Evolutionary conservation across 2,888 invertebrate genomes (phyloP).

Genomic region (Carabus problematicus): DNA sequence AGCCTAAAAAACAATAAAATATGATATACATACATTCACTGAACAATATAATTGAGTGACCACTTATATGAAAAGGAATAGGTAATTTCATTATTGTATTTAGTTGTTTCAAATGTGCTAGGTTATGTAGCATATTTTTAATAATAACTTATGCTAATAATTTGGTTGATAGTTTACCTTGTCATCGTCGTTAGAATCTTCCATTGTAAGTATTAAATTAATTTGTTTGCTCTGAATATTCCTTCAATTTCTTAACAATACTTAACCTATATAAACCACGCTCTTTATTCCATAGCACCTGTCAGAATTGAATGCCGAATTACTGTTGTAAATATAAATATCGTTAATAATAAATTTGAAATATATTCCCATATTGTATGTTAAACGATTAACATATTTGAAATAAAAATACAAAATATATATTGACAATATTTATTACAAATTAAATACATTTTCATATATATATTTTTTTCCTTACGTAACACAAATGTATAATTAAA

Average conservation of each 20-base stretch:
- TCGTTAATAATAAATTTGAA: too few species aligned
- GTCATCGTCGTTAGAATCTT: conserved; percentile 27
- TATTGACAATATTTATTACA: conserved; percentile 42
- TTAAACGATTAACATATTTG: too few species aligned
- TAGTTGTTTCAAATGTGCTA: too few species aligned
- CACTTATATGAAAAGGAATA: too few species aligned
- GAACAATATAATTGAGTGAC: too few species aligned
- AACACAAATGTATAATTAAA: conserved; percentile 45
- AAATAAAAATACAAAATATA: conserved; percentile 12
- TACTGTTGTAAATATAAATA: too few species aligned
- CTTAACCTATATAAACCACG: conserved; percentile 14
- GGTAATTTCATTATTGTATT: too few species aligned
- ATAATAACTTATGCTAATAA: too few species aligned
- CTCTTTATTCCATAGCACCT: too few species aligned
- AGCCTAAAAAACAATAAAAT: conserved; percentile 59
- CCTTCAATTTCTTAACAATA: conserved; percentile 15
- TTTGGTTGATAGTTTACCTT: conserved; percentile 9
- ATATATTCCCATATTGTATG: too few species aligned
- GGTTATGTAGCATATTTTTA: too few species aligned
- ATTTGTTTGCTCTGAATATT: neutral
- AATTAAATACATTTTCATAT: conserved; percentile 42
- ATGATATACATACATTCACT: neutral
- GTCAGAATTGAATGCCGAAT: too few species aligned
- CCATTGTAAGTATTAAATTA: conserved; percentile 5
- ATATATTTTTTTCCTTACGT: conserved; percentile 44